These are phyloP conservation scores for Pharmacophagus antenor DNA, from an alignment of 2,888 invertebrate species.

Conservation along the genomic window DNA sequence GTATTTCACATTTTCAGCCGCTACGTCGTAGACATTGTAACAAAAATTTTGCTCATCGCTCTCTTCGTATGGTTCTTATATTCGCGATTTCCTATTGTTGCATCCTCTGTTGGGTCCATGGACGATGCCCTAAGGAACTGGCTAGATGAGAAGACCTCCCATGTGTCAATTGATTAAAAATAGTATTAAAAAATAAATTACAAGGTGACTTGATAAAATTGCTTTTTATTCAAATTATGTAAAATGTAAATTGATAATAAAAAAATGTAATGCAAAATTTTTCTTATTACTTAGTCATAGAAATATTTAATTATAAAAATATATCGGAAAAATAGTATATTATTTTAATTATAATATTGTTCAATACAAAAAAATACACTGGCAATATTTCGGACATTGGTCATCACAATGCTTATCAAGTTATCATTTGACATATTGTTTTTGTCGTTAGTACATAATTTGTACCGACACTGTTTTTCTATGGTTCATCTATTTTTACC, in stretches of 20 bases:
- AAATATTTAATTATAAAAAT: no score
- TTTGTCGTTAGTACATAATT: no score
- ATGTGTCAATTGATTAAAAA: conserved; percentile 2
- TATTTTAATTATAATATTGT: no score
- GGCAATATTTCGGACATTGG: no score
- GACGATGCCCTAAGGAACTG: conserved; percentile 49
- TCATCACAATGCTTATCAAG: no score
- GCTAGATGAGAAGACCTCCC: conserved; percentile 22
- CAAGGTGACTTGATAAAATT: conserved; percentile 14
- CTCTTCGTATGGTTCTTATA: conserved; percentile 57
- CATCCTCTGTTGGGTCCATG: conserved; percentile 46
- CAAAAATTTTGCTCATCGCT: conserved; percentile 47
- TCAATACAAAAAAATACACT: no score
- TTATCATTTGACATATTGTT: no score
- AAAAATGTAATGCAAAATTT: no score
- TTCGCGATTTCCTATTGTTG: conserved; percentile 47
- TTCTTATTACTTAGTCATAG: no score
- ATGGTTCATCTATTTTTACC: no score
- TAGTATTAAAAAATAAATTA: neutral
- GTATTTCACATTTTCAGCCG: conserved; percentile 57
- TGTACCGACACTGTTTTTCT: no score
- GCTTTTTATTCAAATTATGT: neutral
- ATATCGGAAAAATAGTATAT: no score
- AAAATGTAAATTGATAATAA: neutral
- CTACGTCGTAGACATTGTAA: conserved; percentile 53